Evolutionary conservation across 92 coral and sea anemone genomes (phyloP).

Genomic region (Nematostella vectensis): DNA sequence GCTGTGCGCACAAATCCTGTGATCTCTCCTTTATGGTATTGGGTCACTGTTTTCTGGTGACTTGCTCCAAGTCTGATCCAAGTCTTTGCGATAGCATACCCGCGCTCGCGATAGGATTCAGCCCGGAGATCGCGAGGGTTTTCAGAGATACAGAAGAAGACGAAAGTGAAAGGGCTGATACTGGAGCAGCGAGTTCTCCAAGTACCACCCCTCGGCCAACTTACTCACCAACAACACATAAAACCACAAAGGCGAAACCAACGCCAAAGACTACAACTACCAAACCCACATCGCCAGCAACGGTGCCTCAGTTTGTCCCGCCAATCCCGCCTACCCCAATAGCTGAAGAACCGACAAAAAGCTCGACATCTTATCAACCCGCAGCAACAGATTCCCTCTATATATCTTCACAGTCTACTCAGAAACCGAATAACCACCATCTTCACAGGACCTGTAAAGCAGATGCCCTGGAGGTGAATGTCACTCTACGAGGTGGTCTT

Average conservation of each 20-base stretch:
- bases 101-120: conserved; percentile 70
- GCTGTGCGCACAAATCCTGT: conserved; percentile 70
- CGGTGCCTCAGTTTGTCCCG: neutral
- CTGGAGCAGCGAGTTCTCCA: neutral
- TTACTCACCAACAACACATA: neutral
- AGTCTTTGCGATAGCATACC: conserved; percentile 68
- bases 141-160: conserved; percentile 5
- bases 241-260: neutral
- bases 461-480: conserved; percentile 35
- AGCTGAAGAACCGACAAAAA: neutral
- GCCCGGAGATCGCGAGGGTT: conserved; percentile 68
- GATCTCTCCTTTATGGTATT: conserved; percentile 79
- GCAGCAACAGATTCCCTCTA: conserved; percentile 7
- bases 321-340: conserved; percentile 7
- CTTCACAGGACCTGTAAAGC: conserved; percentile 23
- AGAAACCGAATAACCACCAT: conserved; percentile 3
- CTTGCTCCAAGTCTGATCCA: conserved; percentile 63
- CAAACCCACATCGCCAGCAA: neutral
- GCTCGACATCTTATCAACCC: neutral
- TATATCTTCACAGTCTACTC: conserved; percentile 2
- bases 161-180: neutral
- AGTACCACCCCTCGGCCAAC: conserved; percentile 1
- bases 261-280: neutral
- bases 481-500: conserved; percentile 73
- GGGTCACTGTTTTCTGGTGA: conserved; percentile 73